These are phyloP conservation scores for Onychomys torridus DNA, from an alignment of 2,797 vertebrate species.

Conservation along the genomic window DNA sequence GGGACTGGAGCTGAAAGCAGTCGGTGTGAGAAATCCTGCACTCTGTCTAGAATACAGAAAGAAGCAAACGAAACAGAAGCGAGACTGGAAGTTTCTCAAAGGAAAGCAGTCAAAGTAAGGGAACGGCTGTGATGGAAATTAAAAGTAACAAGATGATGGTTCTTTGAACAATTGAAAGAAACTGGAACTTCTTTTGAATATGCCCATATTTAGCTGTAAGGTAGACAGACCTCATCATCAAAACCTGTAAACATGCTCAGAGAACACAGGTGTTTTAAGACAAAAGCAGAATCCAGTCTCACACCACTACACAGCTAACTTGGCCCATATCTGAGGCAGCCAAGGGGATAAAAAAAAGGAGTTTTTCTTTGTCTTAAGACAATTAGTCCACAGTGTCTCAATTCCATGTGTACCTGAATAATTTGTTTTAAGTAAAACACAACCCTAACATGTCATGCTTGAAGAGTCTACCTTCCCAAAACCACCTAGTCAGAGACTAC, in stretches of 20 bases:
- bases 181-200: constrained; percentile 71
- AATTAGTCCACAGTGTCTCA: constrained; percentile 27
- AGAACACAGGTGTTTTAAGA: constrained; percentile 72
- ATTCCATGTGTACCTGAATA: neutral
- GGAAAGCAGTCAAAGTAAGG: neutral
- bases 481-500: neutral
- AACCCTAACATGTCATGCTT: neutral
- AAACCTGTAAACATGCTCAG: constrained; percentile 64
- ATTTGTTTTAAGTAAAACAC: neutral
- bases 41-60: constrained; percentile 24
- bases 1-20: constrained; percentile 11
- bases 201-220: constrained; percentile 69
- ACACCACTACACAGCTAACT: constrained; percentile 6
- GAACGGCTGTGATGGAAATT: constrained; percentile 32
- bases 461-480: neutral
- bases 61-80: constrained; percentile 18
- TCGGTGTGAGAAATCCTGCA: constrained; percentile 47
- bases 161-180: constrained; percentile 46
- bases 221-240: constrained; percentile 41
- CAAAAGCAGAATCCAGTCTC: constrained; percentile 31
- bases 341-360: constrained; percentile 38
- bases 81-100: neutral
- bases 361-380: constrained; percentile 33
- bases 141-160: neutral
- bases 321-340: constrained; percentile 1